Conservation (phyloP, 2,797 vertebrate species). For the Acipenser ruthenus region DNA sequence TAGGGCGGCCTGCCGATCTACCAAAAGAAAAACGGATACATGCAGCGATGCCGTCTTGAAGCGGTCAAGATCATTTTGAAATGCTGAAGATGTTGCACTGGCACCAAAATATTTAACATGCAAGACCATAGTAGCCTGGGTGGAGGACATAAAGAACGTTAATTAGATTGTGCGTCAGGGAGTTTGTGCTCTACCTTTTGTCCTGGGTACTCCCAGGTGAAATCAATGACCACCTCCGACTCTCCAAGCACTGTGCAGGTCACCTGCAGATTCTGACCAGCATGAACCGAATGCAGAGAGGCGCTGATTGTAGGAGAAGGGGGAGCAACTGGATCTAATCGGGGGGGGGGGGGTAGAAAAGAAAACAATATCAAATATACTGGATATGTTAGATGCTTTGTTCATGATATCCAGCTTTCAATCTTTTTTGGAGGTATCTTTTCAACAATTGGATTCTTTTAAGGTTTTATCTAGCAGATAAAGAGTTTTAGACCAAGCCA, state of each 20-base stretch:
- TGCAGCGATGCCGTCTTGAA: neutral
- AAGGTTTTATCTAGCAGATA: too few species aligned
- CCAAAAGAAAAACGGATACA: constrained; percentile 13
- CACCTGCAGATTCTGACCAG: constrained; percentile 61
- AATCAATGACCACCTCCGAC: constrained; percentile 53
- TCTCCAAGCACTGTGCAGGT: constrained; percentile 63
- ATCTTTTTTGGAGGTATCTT: too few species aligned
- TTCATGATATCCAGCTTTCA: too few species aligned
- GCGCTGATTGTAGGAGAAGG: constrained; percentile 57
- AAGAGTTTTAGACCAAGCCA: too few species aligned
- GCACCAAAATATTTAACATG: too few species aligned
- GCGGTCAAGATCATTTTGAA: neutral
- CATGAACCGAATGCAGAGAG: constrained; percentile 39
- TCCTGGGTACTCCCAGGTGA: constrained; percentile 70
- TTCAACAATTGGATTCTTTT: too few species aligned
- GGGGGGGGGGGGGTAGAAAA: neutral
- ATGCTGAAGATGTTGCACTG: too few species aligned
- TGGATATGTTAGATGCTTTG: too few species aligned
- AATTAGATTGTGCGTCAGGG: neutral
- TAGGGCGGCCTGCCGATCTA: constrained; percentile 55
- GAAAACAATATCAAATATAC: neutral
- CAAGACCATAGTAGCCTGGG: too few species aligned
- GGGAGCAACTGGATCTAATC: constrained; percentile 59
- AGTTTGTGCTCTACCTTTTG: constrained; percentile 50
- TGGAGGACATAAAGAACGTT: neutral